Base-by-base conservation (phyloP, 2,888 invertebrate species). In the Ellobium chinense region DNA sequence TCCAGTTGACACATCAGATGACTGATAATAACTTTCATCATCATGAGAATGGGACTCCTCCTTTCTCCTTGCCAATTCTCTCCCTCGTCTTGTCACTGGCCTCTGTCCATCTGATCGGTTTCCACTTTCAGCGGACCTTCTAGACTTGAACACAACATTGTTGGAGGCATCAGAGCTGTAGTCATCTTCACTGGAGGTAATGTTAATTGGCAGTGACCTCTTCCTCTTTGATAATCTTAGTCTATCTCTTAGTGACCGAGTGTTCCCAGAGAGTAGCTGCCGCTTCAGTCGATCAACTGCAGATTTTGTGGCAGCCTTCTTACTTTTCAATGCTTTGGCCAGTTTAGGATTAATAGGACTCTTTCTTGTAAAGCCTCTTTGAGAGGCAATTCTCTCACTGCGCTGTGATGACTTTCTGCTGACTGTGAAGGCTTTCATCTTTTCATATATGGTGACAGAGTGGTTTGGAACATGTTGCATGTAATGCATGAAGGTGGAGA, bases 391-490 rank as follows among this genome's bases (percentile, higher is more conserved):
- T 74, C 78, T 77, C 27, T 77, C 60, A 37, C 82, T 80, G 7
- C 72, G 70, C n/a, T 65, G 78, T 0, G 60, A 9, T 3, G 36
- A 54, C 7, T 27, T 56, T 14, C 69, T 68, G 4, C 29, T 34
- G 21, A 46, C 60, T 58, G 46, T 78, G 66, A 80, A 65, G 18
- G 66, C 75, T 34, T 82, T 65, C 70, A 83, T 82, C 60, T 80
- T 85, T 27, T 84, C 75, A 18, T 82, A 63, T 24, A 85, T 82
- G 54, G 81, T 73, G 24, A 60, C 63, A 12, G 83, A 66, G 72
- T 86, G 85, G 63, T 80, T 74, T 7, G 79, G 82, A 54, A 83
- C 80, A 78, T 86, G 85, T 14, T 82, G 75, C 74, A 86, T 79
- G 74, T 81, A 86, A 18, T 70, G 74, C 56, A 79, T 78, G 70